Evolutionary conservation across 2,888 invertebrate species (phyloP).

Genomic region (Leucoptera coffeella): DNA sequence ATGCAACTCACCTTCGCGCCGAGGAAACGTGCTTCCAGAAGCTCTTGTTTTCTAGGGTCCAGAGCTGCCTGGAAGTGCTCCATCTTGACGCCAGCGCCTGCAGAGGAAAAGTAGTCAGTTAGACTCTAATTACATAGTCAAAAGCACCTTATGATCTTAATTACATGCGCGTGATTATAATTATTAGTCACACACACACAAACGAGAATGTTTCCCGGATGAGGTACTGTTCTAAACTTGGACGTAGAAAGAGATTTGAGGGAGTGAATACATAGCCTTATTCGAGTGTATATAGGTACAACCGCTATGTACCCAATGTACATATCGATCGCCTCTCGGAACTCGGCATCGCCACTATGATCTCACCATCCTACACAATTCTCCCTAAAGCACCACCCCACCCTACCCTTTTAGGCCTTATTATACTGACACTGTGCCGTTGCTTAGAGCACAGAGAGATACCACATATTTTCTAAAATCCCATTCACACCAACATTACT

Average conservation of each 20-base stretch:
- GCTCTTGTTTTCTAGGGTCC: constrained; percentile 98
- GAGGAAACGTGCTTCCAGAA: constrained; percentile 95
- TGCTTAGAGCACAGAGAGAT: constrained; percentile 8
- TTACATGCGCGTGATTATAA: too few relatives aligned
- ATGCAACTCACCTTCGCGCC: constrained; percentile 86
- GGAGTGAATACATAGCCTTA: constrained; percentile 29
- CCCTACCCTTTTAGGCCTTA: constrained; percentile 33
- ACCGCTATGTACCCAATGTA: constrained; percentile 50
- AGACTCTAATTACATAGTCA: too few relatives aligned
- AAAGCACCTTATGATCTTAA: too few relatives aligned
- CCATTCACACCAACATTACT: not conserved
- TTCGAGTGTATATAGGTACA: constrained; percentile 18
- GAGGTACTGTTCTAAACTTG: too few relatives aligned
- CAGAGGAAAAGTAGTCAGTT: too few relatives aligned
- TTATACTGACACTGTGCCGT: constrained; percentile 17
- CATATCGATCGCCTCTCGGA: constrained; percentile 51
- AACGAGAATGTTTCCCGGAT: too few relatives aligned
- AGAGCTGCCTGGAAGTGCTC: constrained; percentile 94
- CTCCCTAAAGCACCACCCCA: constrained; percentile 14
- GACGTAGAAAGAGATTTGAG: constrained; percentile 42
- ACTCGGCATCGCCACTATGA: constrained; percentile 54
- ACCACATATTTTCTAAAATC: not conserved
- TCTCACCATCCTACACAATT: constrained; percentile 42
- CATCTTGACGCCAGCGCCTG: constrained; percentile 91
- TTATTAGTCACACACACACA: too few relatives aligned